A percentile compares a stretch with the other conserved stretches of the same genome.
Evolutionary conservation across 2,113 vertebrate species (phyloP).

Genomic region (Vanacampus margaritifer): DNA sequence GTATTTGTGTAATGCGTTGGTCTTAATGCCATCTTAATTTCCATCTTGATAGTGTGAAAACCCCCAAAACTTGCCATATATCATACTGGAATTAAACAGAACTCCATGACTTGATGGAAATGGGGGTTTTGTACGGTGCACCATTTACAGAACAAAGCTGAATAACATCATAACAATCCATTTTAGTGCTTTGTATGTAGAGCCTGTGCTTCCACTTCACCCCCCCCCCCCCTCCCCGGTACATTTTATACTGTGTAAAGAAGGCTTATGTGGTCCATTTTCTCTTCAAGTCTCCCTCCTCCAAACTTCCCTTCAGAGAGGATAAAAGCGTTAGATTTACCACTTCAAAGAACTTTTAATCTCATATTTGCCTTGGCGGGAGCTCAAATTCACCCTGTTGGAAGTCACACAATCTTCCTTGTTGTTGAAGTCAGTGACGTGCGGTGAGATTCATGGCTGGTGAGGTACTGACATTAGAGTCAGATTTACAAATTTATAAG

Average conservation of each 20-base stretch:
- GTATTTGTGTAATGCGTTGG: neutral
- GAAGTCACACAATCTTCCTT: conserved; percentile 12
- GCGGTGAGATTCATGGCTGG: neutral
- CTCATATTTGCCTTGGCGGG: conserved; percentile 36
- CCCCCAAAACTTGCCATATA: no score
- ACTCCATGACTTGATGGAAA: neutral
- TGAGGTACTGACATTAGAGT: neutral
- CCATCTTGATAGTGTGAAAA: neutral
- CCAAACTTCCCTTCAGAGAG: conserved; percentile 13
- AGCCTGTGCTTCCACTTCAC: neutral
- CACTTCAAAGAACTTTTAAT: conserved; percentile 45
- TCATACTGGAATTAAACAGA: neutral
- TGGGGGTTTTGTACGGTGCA: neutral
- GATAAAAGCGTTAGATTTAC: conserved; percentile 22
- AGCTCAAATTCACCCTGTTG: conserved; percentile 19
- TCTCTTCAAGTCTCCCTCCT: neutral
- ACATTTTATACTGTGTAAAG: neutral
- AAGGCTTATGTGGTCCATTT: neutral
- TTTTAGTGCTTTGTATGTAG: neutral
- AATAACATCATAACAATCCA: neutral
- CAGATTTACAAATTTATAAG: neutral
- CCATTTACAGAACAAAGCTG: neutral
- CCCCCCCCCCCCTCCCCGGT: neutral
- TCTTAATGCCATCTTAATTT: neutral
- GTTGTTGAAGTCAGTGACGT: conserved; percentile 9